phyloP scores from a whole-genome alignment of 2,113 vertebrate genomes.

The Tor tambroides region DNA sequence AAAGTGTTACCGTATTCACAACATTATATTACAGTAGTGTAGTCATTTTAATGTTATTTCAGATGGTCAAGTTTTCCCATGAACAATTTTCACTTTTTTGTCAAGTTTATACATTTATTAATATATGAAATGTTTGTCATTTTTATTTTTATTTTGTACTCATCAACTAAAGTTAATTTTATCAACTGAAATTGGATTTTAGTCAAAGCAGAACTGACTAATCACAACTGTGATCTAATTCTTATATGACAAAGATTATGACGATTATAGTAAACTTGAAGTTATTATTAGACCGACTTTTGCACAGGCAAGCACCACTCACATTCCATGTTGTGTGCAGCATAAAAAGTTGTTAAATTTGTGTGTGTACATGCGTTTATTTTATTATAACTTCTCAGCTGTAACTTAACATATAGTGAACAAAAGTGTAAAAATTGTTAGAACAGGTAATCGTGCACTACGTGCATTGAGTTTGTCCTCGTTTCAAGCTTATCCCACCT shows the following conservation, averaged over 20 bases:
- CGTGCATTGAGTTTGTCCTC: conserved; percentile 46
- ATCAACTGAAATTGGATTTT: background rate
- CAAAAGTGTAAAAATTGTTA: background rate
- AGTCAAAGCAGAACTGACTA: background rate
- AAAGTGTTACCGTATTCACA: too few species aligned
- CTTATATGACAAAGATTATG: background rate
- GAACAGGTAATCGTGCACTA: conserved; percentile 3
- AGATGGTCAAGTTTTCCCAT: background rate
- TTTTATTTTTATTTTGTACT: too few species aligned
- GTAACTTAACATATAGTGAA: background rate
- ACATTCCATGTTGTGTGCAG: background rate
- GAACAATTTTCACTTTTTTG: too few species aligned
- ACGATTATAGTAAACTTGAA: background rate
- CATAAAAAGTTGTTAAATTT: background rate
- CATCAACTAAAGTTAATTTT: background rate
- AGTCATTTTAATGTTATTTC: background rate
- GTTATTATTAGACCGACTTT: too few species aligned
- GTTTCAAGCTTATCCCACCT: conserved; percentile 67
- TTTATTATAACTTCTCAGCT: background rate
- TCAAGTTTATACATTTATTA: too few species aligned
- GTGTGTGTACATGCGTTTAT: background rate
- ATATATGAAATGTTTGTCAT: background rate
- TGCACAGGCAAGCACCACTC: background rate
- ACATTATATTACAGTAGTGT: background rate
- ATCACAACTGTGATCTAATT: background rate